Evolutionary conservation across 1,140 invertebrate genomes (phyloP), one percentile per base, ranked within the genome.

Genomic region (Habropoda laboriosa): DNA sequence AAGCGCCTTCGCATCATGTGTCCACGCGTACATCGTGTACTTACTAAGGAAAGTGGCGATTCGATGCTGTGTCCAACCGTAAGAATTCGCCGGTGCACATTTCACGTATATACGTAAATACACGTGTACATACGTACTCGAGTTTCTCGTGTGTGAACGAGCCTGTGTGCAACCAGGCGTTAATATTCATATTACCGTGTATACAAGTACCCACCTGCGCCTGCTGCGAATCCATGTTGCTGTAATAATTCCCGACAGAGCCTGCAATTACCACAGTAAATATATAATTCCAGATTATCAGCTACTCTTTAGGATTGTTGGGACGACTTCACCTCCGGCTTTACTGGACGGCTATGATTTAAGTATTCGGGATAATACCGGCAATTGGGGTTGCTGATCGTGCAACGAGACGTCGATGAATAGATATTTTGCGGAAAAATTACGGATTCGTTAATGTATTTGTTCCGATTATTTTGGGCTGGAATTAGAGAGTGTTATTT

Each of bases 181-280:
- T 75, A 75, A 75, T 64, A 55, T 74, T 74, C 72, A 74, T 63
- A 74, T 53, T 53, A 53, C 47, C 35, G 18, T 49, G 47, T 61
- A 35, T 38, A 74, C 58, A 63, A 63, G 72, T 74, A 49, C 18
- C 58, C 72, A 42, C 40, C 72, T 63, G 47, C 45, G 42, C 32
- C 58, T 27, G 71, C 1, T 51, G 71, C 5, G 67, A 42, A 45
- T 71, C 71, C 70, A 16, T 71, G 68, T 71, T 58, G 42, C 72
- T 74, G 35, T n/a, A 40, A 74, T 74, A 74, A 74, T 63, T 74
- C 47, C n/a, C 35, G 35, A 35, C 24, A 38, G 49, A 51, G 57
- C 27, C 38, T 30, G 58, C 72, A 74, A 74, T 74, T 51, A 63
- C 47, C 58, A 13, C 32, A 24, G 40, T 63, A 74, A 74, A 74